Conservation (phyloP, 2,888 invertebrate genomes). For the Prosapia bicincta region DNA sequence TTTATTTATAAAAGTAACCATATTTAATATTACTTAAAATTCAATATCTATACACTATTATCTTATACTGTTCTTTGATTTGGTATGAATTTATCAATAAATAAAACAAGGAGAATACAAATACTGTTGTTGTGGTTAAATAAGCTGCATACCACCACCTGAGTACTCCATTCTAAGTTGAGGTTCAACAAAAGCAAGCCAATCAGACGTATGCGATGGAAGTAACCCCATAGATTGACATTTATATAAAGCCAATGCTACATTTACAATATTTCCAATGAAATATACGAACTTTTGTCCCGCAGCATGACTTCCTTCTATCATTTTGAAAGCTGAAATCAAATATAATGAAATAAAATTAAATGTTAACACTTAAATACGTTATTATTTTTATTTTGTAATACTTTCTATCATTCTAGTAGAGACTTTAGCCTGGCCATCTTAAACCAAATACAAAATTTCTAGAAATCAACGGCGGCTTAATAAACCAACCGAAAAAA, state of each 20-base stretch:
- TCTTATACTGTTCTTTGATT: slow-evolving; percentile 13
- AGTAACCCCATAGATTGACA: slow-evolving; percentile 97
- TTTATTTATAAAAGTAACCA: background rate
- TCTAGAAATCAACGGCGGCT: too few species aligned
- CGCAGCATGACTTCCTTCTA: slow-evolving; percentile 85
- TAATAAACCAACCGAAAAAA: too few species aligned
- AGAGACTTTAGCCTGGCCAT: too few species aligned
- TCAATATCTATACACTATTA: background rate
- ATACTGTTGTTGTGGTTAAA: background rate
- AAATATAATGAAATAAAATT: slow-evolving; percentile 1
- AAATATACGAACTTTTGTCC: slow-evolving; percentile 92
- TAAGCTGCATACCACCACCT: slow-evolving; percentile 61
- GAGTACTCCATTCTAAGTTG: slow-evolving; percentile 80
- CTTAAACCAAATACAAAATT: too few species aligned
- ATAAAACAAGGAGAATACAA: slow-evolving; percentile 11
- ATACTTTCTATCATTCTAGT: too few species aligned
- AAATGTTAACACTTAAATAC: too few species aligned
- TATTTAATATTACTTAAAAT: background rate
- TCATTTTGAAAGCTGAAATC: slow-evolving; percentile 76
- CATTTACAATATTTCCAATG: slow-evolving; percentile 89
- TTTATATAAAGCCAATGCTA: slow-evolving; percentile 90
- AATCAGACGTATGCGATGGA: slow-evolving; percentile 96
- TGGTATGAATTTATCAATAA: slow-evolving; percentile 21
- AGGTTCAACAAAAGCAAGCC: slow-evolving; percentile 96
- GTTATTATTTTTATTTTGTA: too few species aligned